Percentiles rank a stretch among this genome's conserved stretches.
phyloP scores from a whole-genome alignment of 2,113 vertebrate genomes.

The Syngnathus typhle region DNA sequence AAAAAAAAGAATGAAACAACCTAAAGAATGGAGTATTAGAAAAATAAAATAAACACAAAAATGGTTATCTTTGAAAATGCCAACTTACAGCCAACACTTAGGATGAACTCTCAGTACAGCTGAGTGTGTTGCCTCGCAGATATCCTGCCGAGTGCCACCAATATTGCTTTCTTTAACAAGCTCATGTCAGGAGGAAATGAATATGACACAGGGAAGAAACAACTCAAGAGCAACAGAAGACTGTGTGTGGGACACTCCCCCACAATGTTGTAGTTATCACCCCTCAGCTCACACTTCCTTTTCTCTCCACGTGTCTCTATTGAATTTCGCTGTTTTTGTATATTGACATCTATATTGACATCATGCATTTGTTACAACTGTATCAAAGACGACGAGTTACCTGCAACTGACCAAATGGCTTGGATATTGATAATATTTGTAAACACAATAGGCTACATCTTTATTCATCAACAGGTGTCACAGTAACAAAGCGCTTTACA shows the following conservation, averaged over 20 bases:
- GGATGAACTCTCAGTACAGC: neutral
- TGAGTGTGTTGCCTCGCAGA: conserved; percentile 9
- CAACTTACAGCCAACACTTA: neutral
- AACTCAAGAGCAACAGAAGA: conserved; percentile 8
- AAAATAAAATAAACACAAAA: neutral
- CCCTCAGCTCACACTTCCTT: conserved; percentile 39
- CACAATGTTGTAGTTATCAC: neutral
- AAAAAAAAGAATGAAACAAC: neutral
- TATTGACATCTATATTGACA: neutral
- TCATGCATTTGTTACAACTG: neutral
- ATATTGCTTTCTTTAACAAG: conserved; percentile 35
- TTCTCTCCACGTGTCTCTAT: conserved; percentile 1
- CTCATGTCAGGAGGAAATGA: conserved; percentile 58
- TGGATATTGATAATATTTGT: no score
- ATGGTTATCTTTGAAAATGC: neutral
- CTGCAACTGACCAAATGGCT: neutral
- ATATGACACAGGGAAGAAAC: conserved; percentile 43
- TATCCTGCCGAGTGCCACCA: conserved; percentile 40
- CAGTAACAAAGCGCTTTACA: no score
- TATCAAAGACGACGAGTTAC: neutral
- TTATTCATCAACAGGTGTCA: no score
- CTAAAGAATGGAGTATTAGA: no score
- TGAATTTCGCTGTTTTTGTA: conserved; percentile 2
- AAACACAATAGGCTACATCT: no score
- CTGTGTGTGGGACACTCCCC: conserved; percentile 45